Conservation (phyloP, 2,113 vertebrate genomes). For the Phalacrocorax carbo region DNA sequence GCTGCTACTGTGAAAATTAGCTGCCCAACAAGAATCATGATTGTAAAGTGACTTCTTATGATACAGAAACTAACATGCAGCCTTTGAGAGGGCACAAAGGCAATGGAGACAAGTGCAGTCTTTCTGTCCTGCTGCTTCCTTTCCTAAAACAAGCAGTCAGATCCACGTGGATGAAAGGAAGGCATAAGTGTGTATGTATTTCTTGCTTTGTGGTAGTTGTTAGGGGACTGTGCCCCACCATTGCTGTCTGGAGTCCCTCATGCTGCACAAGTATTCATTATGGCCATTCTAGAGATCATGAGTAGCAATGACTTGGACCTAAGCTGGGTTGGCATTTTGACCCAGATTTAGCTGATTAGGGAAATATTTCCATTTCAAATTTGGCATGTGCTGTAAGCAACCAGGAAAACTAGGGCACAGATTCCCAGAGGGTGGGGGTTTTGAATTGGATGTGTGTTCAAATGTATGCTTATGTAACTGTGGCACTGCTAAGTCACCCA, state of each 20-base stretch:
- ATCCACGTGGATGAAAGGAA: background rate
- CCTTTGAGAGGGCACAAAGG: background rate
- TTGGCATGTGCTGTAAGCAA: constrained; percentile 17
- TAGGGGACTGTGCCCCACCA: background rate
- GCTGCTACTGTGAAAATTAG: background rate
- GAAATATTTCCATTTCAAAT: constrained; percentile 55
- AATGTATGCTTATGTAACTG: constrained; percentile 13
- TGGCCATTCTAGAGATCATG: background rate
- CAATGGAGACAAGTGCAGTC: background rate
- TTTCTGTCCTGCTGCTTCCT: background rate
- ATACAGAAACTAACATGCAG: background rate
- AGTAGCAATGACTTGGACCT: background rate
- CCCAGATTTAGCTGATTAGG: constrained; percentile 49
- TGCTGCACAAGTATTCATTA: background rate
- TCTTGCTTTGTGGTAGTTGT: background rate
- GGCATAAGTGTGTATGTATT: accelerated
- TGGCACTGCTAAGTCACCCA: background rate
- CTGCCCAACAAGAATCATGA: background rate
- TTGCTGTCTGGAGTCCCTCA: background rate
- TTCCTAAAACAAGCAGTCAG: background rate
- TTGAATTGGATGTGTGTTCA: background rate
- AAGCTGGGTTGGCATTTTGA: constrained; percentile 35
- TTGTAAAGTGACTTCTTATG: background rate
- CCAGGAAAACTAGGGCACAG: background rate
- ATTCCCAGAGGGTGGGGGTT: constrained; percentile 7